Evolutionary conservation across 2,888 invertebrate genomes (phyloP).

Genomic region (Acronicta aceris): DNA sequence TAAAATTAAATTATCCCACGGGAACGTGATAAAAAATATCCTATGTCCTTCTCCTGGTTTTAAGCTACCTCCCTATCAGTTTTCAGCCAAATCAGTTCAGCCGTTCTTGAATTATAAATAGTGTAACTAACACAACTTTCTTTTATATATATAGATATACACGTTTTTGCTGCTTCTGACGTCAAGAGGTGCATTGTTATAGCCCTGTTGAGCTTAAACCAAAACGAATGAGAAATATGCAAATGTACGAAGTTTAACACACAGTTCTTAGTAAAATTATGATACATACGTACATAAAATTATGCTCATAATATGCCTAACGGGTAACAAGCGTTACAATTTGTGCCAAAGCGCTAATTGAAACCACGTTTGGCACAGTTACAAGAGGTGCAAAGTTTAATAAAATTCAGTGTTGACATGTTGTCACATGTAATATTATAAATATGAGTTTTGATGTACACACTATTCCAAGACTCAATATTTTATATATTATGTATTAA

Average conservation of each 20-base stretch:
- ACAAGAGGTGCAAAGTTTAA: slow-evolving; percentile 28
- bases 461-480: too few relatives aligned
- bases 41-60: too few relatives aligned
- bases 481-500: too few relatives aligned
- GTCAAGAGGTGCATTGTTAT: slow-evolving; percentile 53
- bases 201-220: slow-evolving; percentile 28
- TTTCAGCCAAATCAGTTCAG: too few relatives aligned
- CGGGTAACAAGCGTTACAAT: slow-evolving; percentile 24
- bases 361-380: slow-evolving; percentile 39
- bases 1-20: too few relatives aligned
- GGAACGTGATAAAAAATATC: too few relatives aligned
- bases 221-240: slow-evolving; percentile 36
- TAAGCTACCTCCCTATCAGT: too few relatives aligned
- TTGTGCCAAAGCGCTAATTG: slow-evolving; percentile 48
- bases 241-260: slow-evolving; percentile 10
- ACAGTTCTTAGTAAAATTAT: slow-evolving; percentile 18
- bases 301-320: slow-evolving; percentile 29
- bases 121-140: too few relatives aligned
- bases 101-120: too few relatives aligned
- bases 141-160: too few relatives aligned
- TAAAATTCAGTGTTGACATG: slow-evolving; percentile 38
- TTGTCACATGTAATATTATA: slow-evolving; percentile 3
- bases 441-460: too few relatives aligned
- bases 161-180: slow-evolving; percentile 46
- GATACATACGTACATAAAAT: slow-evolving; percentile 32